Evolutionary conservation across 1,140 invertebrate species (phyloP).

Genomic region (Chironomus tepperi): DNA sequence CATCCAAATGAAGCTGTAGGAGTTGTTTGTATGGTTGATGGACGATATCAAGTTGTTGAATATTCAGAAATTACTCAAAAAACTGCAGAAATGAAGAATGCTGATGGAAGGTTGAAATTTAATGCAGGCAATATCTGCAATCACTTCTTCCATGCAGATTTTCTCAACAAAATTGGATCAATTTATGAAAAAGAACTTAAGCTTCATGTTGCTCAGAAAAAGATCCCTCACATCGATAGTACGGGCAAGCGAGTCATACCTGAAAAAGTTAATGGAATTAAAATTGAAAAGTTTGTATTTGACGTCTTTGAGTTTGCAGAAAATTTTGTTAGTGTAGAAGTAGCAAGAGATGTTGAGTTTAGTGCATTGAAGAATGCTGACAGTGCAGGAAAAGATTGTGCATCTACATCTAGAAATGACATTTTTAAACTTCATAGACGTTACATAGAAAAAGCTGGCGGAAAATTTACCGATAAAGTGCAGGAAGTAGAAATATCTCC

Average conservation of each 20-base stretch:
- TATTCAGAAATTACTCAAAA: conserved; percentile 91
- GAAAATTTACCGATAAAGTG: conserved; percentile 56
- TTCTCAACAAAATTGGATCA: conserved; percentile 59
- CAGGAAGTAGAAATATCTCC: conserved; percentile 81
- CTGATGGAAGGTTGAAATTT: conserved; percentile 76
- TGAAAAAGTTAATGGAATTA: conserved; percentile 85
- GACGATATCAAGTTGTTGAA: conserved; percentile 88
- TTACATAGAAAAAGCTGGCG: conserved; percentile 79
- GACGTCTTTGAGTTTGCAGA: conserved; percentile 93
- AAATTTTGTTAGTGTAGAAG: conserved; percentile 90
- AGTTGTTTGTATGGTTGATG: conserved; percentile 85
- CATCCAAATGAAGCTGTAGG: conserved; percentile 89
- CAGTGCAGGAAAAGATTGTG: conserved; percentile 77
- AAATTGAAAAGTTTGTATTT: conserved; percentile 99
- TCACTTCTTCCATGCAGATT: conserved; percentile 89
- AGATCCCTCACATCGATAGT: conserved; percentile 80
- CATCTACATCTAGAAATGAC: conserved; percentile 73
- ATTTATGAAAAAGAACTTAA: conserved; percentile 63
- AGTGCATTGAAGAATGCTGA: conserved; percentile 95
- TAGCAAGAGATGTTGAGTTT: conserved; percentile 87
- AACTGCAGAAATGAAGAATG: conserved; percentile 70
- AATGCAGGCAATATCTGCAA: conserved; percentile 97
- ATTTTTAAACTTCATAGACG: conserved; percentile 72
- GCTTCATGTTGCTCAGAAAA: conserved; percentile 95
- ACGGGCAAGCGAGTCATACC: conserved; percentile 66